Percentiles rank a stretch among this genome's conserved stretches.
phyloP scores from a whole-genome alignment of 2,797 vertebrate species.

The Mycteria americana region DNA sequence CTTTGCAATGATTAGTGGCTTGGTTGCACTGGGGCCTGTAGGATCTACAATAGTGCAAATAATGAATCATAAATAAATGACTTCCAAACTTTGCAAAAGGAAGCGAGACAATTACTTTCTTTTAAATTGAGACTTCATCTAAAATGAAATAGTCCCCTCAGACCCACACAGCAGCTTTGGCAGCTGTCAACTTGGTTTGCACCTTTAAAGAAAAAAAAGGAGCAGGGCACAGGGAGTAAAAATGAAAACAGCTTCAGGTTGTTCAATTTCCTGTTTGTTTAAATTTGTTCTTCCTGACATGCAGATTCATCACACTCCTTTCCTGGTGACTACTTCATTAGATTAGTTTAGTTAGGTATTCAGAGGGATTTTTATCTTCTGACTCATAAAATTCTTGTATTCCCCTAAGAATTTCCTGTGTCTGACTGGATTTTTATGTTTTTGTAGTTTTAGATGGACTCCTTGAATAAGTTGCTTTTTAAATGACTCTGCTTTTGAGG shows the following conservation, averaged over 20 bases:
- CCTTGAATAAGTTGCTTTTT: slow-evolving; percentile 71
- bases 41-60: not conserved
- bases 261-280: slow-evolving; percentile 80
- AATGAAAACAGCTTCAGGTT: slow-evolving; percentile 70
- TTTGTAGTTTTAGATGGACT: slow-evolving; percentile 80
- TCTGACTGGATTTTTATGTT: slow-evolving; percentile 79
- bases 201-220: not conserved
- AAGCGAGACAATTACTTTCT: slow-evolving; percentile 3
- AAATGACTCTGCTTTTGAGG: slow-evolving; percentile 62
- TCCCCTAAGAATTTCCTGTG: slow-evolving; percentile 80
- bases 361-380: slow-evolving; percentile 80
- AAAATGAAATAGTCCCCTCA: not conserved
- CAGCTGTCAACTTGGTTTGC: slow-evolving; percentile 12
- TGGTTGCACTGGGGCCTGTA: not conserved
- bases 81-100: not conserved
- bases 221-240: slow-evolving; percentile 1
- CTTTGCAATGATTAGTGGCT: not conserved
- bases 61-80: slow-evolving; percentile 4
- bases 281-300: slow-evolving; percentile 66
- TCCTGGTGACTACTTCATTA: slow-evolving; percentile 76
- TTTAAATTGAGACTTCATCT: slow-evolving; percentile 20
- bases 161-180: not conserved
- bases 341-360: slow-evolving; percentile 77
- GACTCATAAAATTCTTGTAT: slow-evolving; percentile 86
- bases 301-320: slow-evolving; percentile 70